Percentiles rank a stretch among this genome's conserved stretches.
Evolutionary conservation across 2,888 invertebrate species (phyloP).

Genomic region (Andrena marginata): DNA sequence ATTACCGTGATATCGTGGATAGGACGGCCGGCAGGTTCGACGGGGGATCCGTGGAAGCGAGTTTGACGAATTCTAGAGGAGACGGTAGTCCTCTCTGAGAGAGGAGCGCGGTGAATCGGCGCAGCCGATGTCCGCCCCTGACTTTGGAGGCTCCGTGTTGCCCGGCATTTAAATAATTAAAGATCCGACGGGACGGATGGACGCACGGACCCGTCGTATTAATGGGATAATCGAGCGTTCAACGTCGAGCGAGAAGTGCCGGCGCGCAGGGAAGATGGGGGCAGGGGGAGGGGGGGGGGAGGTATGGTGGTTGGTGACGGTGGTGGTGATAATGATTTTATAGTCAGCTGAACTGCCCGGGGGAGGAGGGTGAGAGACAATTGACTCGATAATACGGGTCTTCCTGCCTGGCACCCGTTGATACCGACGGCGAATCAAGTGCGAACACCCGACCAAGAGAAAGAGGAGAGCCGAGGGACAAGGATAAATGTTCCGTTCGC

Average conservation of each 20-base stretch:
- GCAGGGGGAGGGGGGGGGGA: constrained; percentile 50
- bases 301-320: constrained; percentile 51
- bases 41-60: not conserved
- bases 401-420: constrained; percentile 85
- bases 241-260: constrained; percentile 72
- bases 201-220: constrained; percentile 81
- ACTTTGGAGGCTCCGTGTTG: constrained; percentile 63
- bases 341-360: constrained; percentile 79
- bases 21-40: not conserved
- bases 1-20: too few species aligned
- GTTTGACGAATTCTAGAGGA: not conserved
- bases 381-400: constrained; percentile 84
- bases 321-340: constrained; percentile 83
- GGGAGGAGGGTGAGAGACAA: constrained; percentile 83
- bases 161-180: constrained; percentile 83
- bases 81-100: not conserved
- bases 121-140: constrained; percentile 61
- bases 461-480: constrained; percentile 72
- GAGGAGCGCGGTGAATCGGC: constrained; percentile 22
- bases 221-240: constrained; percentile 83
- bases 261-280: constrained; percentile 30
- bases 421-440: constrained; percentile 84
- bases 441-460: constrained; percentile 76
- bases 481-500: constrained; percentile 78
- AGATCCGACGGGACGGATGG: constrained; percentile 79